Base-by-base conservation (phyloP, 1,140 invertebrate species). In the Zaprionus vittiger region DNA sequence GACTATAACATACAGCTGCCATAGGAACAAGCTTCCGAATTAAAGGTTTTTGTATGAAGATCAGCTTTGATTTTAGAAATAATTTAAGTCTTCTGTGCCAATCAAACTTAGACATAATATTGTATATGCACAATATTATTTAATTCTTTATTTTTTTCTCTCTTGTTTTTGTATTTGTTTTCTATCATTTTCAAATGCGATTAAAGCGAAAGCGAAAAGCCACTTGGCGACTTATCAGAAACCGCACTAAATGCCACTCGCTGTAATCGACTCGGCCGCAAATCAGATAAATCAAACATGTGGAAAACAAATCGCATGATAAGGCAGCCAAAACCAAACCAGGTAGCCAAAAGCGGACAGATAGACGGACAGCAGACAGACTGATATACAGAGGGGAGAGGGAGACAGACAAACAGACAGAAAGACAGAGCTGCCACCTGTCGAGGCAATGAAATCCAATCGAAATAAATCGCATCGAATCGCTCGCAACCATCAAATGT, bases 271-370 rank as follows among this genome's bases (percentile, higher is more conserved):
- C 67, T 79, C 66, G 62, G 70, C 81, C 61, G 62, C 63, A 69
- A 81, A 84, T 89, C 79, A 81, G 85, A 89, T 89, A 89, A 89
- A 83, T 89, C 60, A 76, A 87, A 87, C 84, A 87, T 79, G 47
- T 52, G 84, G 67, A 73, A 81, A 89, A 89, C 84, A 89, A 89
- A 89, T 89, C 85, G 85, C 75, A 62, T 65, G 84, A 89, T 89
- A 90, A 89, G 71, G 61, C 77, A 26, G 77, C 22, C 12, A 15
- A 26, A 63, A 54, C 28, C 41, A 20, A 31, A 57, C 54, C 60
- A 64, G 44, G 68, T 71, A 71, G 54, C 68, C 34, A 52, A 17
- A 61, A n/a, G 12, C 31, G 17, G 49, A 52, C 26, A 34, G 37
- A 59, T 44, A 61, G 17, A 49, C 44, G 2, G 44, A 20, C 44